Conservation (phyloP, 2,888 invertebrate species). For the Hypomecis atomaria region DNA sequence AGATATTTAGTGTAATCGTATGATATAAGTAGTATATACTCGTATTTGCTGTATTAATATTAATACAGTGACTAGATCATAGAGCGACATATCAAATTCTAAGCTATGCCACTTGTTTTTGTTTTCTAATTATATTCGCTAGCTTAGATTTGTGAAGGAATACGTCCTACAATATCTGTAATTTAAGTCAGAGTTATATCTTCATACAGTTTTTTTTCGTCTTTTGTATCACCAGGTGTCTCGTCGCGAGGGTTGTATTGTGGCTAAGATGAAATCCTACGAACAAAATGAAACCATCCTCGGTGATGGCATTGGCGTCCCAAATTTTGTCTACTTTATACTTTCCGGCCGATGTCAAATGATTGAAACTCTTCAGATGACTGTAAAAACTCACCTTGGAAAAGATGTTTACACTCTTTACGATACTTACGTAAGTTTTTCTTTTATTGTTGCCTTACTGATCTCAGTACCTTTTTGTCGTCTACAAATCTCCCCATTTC, state of each 20-base stretch:
- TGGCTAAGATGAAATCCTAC: constrained; percentile 86
- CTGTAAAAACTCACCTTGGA: constrained; percentile 60
- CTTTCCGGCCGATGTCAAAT: constrained; percentile 85
- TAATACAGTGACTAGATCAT: no score
- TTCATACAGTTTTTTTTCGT: no score
- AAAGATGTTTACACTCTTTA: constrained; percentile 73
- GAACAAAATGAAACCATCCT: constrained; percentile 82
- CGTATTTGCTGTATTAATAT: no score
- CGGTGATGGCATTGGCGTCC: constrained; percentile 79
- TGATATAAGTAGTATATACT: no score
- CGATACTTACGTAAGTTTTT: constrained; percentile 70
- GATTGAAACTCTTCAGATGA: constrained; percentile 83
- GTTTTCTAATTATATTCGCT: no score
- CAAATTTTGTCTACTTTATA: constrained; percentile 83
- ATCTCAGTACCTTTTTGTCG: background rate
- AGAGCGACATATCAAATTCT: no score
- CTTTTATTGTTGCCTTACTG: background rate
- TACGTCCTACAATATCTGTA: no score
- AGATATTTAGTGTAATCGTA: constrained; percentile 1
- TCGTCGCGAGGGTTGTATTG: constrained; percentile 87
- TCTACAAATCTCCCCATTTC: no score
- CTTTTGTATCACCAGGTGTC: constrained; percentile 71
- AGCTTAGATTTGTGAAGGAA: no score
- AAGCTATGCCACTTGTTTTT: no score
- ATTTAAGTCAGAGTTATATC: no score